Evolutionary conservation across 1,140 invertebrate species (phyloP), one percentile per base, ranked within the genome.

Genomic region (Drosophila ercepeae): DNA sequence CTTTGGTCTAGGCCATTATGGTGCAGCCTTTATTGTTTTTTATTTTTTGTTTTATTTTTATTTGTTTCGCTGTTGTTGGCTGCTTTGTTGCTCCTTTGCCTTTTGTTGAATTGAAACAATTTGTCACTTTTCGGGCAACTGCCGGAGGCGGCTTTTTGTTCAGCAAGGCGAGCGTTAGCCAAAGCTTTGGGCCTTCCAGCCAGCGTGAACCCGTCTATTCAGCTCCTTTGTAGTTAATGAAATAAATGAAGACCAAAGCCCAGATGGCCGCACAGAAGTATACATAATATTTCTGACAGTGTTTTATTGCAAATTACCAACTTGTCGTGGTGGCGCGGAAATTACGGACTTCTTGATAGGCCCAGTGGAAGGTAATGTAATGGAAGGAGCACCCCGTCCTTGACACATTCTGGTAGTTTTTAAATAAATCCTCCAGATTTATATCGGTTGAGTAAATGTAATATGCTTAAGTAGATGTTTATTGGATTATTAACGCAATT

Each of bases 51-150:
- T 34, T 60, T 71, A 9, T 71, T 52, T 41, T 51, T 59, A 67
- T 60, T 67, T 44, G 42, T 46, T 71, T 70, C 14, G 46, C 27
- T 71, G 18, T 61, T 67, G 48, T 50, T 61, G 41, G 36, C 54
- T 58, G 45, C 74, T 53, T 73, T 71, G 64, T 39, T 39, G 36
- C 36, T 39, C 60, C 60, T 67, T 78, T 78, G 70, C 67, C 74
- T 86, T 78, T 84, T 86, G 79, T 83, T 82, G 81, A 83, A 83
- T 83, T 83, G 79, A 84, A 84, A 84, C 81, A 84, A 84, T 84
- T 84, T 84, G 79, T 84, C 79, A 86, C 79, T 84, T 78, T 70
- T 84, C 79, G 75, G 70, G 75, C 70, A 79, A 83, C 52, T 75
- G 77, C 81, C 79, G 69, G 41, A 36, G 36, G 59, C 55, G 60